Evolutionary conservation across 2,888 invertebrate species (phyloP), one percentile per base, ranked within the genome.

Genomic region (Heliconius ethilla): DNA sequence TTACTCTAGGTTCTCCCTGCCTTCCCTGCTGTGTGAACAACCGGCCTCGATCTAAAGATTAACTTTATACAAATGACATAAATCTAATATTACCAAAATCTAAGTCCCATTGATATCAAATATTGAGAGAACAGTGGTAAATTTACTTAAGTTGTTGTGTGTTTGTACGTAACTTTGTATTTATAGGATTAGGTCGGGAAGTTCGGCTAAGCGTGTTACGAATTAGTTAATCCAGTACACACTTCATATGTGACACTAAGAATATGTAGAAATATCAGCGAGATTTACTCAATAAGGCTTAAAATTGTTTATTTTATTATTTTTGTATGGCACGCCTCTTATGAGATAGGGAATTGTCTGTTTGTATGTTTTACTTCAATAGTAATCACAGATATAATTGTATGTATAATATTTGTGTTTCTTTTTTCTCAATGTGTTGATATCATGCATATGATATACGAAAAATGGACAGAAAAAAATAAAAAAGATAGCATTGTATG

Each of bases 161-260:
- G 18, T 65, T 70, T 45, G 70, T 63, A 70, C 45, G 51, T 66
- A 77, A 70, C 77, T 77, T 40, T n/a, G 73, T 76, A 76, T 76
- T 78, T 69, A 78, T 72, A 78, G 72, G 76, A 78, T 78, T 78
- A 78, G 73, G 75, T 62, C 69, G 72, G 72, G 29, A 75, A 78
- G 74, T 76, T 80, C 37, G 63, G n/a, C 33, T 55, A 29, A 75
- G 55, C 76, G 51, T 75, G 76, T 76, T 75, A 78, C 70, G 70
- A 80, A 75, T 75, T 76, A 80, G 76, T 78, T 75, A 74, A 72
- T 77, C 78, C 76, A 51, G 65, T 25, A 72, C n/a, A 37, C 72
- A 55, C 55, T 72, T 72, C 37, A 59, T 45, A 25, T 59, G 59
- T 7, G 15, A n/a, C 29, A 37, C 33, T 72, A 33, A 22, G 7